Percentiles rank a stretch among this genome's conserved stretches.
phyloP scores from a whole-genome alignment of 2,797 vertebrate species.

The Takifugu ocellatus region DNA sequence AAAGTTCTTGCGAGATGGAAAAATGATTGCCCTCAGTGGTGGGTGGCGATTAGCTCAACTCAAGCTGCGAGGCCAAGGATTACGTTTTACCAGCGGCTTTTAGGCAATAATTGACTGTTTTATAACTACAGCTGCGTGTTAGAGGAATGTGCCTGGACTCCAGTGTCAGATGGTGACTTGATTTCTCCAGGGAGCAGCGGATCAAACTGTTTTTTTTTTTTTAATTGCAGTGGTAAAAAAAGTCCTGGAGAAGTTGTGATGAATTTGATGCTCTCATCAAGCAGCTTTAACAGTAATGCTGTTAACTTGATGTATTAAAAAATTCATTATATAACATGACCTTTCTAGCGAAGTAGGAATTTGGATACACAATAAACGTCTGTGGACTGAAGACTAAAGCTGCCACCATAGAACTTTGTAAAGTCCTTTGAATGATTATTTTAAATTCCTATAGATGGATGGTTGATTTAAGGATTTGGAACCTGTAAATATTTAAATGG shows the following conservation, averaged over 20 bases:
- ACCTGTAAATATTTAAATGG: no score
- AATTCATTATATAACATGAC: no score
- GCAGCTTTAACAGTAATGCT: conserved; percentile 8
- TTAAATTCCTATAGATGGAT: neutral
- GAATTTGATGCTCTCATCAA: conserved; percentile 33
- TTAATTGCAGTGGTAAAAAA: conserved; percentile 22
- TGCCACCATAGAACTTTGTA: conserved; percentile 8
- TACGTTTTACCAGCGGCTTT: conserved; percentile 21
- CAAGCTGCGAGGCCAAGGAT: conserved; percentile 16
- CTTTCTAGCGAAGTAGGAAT: no score
- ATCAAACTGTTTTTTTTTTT: conserved; percentile 43
- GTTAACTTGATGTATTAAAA: conserved; percentile 8
- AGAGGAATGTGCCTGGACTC: conserved; percentile 47
- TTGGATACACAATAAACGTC: conserved; percentile 7
- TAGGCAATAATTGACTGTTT: conserved; percentile 18
- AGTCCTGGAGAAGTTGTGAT: conserved; percentile 26
- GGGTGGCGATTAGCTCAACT: neutral
- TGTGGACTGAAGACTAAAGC: conserved; percentile 19
- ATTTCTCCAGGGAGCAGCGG: conserved; percentile 60
- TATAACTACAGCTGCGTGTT: conserved; percentile 27
- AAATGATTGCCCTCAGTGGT: conserved; percentile 5
- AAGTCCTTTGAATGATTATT: neutral
- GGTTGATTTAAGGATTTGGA: no score
- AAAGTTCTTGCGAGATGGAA: conserved; percentile 4
- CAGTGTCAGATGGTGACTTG: conserved; percentile 51